These are phyloP conservation scores for Chrysoperla carnea DNA, from an alignment of 1,140 invertebrate species.

Conservation along the genomic window DNA sequence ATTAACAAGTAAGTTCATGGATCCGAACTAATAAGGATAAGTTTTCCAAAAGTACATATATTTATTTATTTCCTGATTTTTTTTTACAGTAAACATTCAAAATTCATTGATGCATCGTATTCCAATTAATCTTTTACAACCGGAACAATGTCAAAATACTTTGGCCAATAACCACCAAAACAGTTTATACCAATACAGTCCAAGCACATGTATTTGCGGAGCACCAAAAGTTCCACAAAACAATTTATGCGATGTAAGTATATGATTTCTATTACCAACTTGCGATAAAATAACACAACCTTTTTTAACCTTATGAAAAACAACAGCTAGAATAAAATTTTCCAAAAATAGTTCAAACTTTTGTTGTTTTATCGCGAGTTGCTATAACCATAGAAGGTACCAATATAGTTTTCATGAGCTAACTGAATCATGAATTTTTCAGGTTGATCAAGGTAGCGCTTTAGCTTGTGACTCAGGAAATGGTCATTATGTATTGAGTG, in stretches of 20 bases:
- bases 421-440: no score
- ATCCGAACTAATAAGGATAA: not conserved
- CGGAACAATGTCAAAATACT: slow-evolving; percentile 37
- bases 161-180: slow-evolving; percentile 29
- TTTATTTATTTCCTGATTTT: slow-evolving; percentile 5
- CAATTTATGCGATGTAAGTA: slow-evolving; percentile 29
- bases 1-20: slow-evolving; percentile 41
- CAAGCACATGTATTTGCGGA: slow-evolving; percentile 30
- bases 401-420: slow-evolving; percentile 1
- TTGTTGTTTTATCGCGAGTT: not conserved
- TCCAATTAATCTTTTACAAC: slow-evolving; percentile 40
- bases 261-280: not conserved
- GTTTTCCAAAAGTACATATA: not conserved
- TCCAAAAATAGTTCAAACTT: no score
- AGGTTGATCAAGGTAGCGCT: slow-evolving; percentile 61
- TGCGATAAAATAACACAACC: no score
- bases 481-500: slow-evolving; percentile 46
- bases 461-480: slow-evolving; percentile 54
- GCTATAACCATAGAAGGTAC: no score
- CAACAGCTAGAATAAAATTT: no score
- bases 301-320: no score
- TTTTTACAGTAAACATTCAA: slow-evolving; percentile 40
- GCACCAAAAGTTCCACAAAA: slow-evolving; percentile 25
- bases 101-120: slow-evolving; percentile 58
- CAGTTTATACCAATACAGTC: slow-evolving; percentile 25